Conservation (phyloP, 1,140 invertebrate genomes). For the Sminthurinus signatus region DNA sequence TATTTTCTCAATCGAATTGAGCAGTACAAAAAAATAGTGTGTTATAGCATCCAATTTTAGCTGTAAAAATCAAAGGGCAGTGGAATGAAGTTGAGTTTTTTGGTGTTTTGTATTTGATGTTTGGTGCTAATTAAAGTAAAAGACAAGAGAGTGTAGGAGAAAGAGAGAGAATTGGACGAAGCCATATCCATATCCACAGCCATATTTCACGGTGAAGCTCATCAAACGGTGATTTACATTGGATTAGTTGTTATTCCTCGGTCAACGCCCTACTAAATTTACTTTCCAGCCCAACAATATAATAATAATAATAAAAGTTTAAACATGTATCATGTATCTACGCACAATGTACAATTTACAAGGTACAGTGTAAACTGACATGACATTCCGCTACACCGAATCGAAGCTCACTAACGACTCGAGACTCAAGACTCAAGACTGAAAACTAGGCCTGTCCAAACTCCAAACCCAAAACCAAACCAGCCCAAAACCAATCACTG, state of each 20-base stretch:
- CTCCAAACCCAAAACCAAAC: no score
- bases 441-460: no score
- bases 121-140: conserved; percentile 37
- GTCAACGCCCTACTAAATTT: conserved; percentile 4
- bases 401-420: background rate
- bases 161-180: no score
- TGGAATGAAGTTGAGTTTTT: background rate
- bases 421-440: background rate
- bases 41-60: background rate
- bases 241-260: conserved; percentile 31
- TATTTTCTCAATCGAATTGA: no score
- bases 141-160: no score
- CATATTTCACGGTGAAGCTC: conserved; percentile 36
- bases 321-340: background rate
- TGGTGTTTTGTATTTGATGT: background rate
- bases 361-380: background rate
- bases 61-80: background rate
- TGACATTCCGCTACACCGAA: background rate
- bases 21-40: background rate
- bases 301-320: conserved; percentile 10
- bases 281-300: conserved; percentile 16
- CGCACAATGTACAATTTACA: background rate
- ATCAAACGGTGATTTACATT: conserved; percentile 38
- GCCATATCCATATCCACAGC: conserved; percentile 26
- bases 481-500: no score